A percentile compares a stretch with the other conserved stretches of the same genome.
Evolutionary conservation across 2,888 invertebrate species (phyloP).

Genomic region (Coecobrya sp.): DNA sequence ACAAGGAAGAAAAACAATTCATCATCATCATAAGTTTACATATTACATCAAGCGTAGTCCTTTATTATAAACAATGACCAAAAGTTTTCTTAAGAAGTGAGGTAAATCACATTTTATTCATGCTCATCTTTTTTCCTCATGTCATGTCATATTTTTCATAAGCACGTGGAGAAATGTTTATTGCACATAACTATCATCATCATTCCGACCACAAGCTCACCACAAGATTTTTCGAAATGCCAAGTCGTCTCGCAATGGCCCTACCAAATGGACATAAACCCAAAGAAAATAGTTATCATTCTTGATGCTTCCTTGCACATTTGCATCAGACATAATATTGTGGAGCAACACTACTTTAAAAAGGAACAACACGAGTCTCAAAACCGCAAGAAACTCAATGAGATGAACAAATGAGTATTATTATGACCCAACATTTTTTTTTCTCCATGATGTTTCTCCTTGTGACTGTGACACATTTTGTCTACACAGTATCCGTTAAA

Average conservation of each 20-base stretch:
- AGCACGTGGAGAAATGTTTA: conserved; percentile 36
- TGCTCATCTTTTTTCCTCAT: neutral
- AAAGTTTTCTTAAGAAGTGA: neutral
- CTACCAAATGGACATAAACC: neutral
- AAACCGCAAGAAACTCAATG: conserved; percentile 29
- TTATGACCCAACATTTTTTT: neutral
- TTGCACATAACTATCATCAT: neutral
- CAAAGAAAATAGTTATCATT: neutral
- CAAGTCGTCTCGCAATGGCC: conserved; percentile 24
- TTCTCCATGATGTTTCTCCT: neutral
- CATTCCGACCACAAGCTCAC: neutral
- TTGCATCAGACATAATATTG: neutral
- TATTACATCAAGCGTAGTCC: neutral
- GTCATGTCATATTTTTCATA: conserved; percentile 13
- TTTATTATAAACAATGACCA: neutral
- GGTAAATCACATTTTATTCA: conserved; percentile 46
- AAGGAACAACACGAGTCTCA: neutral
- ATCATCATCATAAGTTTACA: conserved; percentile 33
- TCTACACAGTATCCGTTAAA: neutral
- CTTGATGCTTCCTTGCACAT: conserved; percentile 40
- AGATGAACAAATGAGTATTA: conserved; percentile 44
- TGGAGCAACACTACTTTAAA: neutral
- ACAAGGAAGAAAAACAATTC: conserved; percentile 58
- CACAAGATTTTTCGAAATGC: conserved; percentile 39
- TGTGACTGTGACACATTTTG: neutral